phyloP scores from a whole-genome alignment of 2,113 vertebrate species.

The Dendropsophus ebraccatus region DNA sequence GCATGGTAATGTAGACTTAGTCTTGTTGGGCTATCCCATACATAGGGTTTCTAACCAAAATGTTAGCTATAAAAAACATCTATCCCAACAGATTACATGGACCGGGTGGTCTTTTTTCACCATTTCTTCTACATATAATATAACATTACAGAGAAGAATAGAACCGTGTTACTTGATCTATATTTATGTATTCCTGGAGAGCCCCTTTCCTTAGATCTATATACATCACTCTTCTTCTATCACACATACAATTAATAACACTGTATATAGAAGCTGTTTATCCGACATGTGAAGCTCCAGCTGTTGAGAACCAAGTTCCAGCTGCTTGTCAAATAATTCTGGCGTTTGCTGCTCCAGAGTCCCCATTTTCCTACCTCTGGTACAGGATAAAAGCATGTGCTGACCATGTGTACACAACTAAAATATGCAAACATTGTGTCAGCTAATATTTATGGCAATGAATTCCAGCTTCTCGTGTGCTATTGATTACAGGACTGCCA shows the following conservation, averaged over 20 bases:
- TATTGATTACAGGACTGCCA: constrained; percentile 13
- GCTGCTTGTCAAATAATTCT: constrained; percentile 1
- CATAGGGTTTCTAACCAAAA: too few species aligned
- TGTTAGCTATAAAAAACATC: not conserved
- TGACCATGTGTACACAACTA: constrained; percentile 5
- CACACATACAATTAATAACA: not conserved
- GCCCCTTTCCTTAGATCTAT: not conserved
- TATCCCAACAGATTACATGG: too few species aligned
- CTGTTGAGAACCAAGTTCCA: not conserved
- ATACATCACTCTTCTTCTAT: not conserved
- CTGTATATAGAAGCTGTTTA: not conserved
- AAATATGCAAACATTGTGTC: constrained; percentile 3
- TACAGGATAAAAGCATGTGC: constrained; percentile 3
- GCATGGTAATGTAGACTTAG: not conserved
- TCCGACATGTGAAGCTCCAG: not conserved
- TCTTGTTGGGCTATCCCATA: not conserved
- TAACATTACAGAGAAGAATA: not conserved
- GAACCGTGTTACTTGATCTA: not conserved
- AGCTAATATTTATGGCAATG: not conserved
- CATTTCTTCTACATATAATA: not conserved
- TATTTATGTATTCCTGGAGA: not conserved
- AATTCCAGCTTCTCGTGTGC: constrained; percentile 10
- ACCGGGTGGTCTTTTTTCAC: not conserved
- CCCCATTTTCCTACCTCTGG: not conserved
- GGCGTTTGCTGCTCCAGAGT: not conserved